phyloP scores from a whole-genome alignment of 2,113 vertebrate genomes.

The Cottus gobio region DNA sequence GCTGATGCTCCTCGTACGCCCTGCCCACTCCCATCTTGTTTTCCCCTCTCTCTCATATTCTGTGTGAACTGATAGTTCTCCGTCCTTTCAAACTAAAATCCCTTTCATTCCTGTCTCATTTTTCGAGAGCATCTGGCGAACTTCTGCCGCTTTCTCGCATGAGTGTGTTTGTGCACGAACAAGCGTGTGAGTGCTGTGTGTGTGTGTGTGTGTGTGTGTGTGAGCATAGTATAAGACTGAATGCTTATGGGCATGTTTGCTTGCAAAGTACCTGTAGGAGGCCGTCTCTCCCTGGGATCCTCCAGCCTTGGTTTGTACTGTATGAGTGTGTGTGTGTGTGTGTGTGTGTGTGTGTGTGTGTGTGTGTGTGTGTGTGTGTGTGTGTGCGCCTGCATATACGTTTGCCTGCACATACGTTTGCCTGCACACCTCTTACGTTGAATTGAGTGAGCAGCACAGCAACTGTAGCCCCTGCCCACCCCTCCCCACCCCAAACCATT shows the following conservation, averaged over 20 bases:
- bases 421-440: conserved; percentile 39
- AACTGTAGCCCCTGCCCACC: conserved; percentile 48
- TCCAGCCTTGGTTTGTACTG: conserved; percentile 10
- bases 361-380: conserved; percentile 38
- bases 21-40: conserved; percentile 59
- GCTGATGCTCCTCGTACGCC: conserved; percentile 67
- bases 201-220: conserved; percentile 1
- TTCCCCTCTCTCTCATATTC: conserved; percentile 66
- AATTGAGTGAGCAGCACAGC: conserved; percentile 59
- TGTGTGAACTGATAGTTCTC: conserved; percentile 69
- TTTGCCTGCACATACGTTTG: conserved; percentile 49
- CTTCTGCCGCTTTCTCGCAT: conserved; percentile 39
- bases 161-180: conserved; percentile 21
- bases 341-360: conserved; percentile 39
- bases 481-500: conserved; percentile 56
- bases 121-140: conserved; percentile 62
- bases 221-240: conserved; percentile 26
- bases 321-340: conserved; percentile 29
- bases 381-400: conserved; percentile 35
- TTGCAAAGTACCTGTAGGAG: conserved; percentile 47
- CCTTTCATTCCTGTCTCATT: conserved; percentile 63
- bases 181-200: neutral
- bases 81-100: conserved; percentile 58
- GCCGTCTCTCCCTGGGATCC: conserved; percentile 21
- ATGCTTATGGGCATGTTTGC: conserved; percentile 41